Percentiles rank a stretch among this genome's conserved stretches.
Evolutionary conservation across 2,797 vertebrate species (phyloP).

Genomic region (Choloepus didactylus): DNA sequence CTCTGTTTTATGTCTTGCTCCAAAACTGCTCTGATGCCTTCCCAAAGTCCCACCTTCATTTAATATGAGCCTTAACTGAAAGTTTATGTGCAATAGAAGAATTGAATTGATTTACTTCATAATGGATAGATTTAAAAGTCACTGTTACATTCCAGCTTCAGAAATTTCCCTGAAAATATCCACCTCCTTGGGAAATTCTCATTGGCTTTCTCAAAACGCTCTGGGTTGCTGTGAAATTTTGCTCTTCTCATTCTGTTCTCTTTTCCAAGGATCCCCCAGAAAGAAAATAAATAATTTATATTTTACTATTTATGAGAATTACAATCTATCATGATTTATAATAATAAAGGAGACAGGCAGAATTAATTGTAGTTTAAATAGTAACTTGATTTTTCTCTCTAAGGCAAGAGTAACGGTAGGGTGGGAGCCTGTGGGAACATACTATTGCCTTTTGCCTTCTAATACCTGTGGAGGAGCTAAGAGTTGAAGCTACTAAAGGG

Average conservation of each 20-base stretch:
- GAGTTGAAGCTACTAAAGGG: not conserved
- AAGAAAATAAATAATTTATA: not conserved
- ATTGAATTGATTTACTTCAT: not conserved
- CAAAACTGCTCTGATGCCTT: rapidly evolving
- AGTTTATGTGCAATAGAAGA: not conserved
- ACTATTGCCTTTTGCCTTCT: not conserved
- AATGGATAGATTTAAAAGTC: not conserved
- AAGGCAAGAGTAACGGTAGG: not conserved
- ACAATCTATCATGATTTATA: not conserved
- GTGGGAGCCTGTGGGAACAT: rapidly evolving
- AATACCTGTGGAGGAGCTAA: rapidly evolving
- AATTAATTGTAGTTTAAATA: not conserved
- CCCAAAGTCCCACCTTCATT: rapidly evolving
- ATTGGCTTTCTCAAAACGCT: not conserved
- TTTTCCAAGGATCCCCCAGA: not conserved
- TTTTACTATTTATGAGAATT: not conserved
- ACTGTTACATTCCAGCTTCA: not conserved
- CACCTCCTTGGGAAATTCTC: not conserved
- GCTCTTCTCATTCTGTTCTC: not conserved
- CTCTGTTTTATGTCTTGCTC: not conserved
- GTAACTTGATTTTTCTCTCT: not conserved
- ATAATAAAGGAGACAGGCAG: not conserved
- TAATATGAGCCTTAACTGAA: rapidly evolving
- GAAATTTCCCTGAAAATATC: not conserved
- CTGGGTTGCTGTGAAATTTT: not conserved